These are phyloP conservation scores for Nomada goodeniana DNA, from an alignment of 2,888 invertebrate genomes.

Conservation along the genomic window DNA sequence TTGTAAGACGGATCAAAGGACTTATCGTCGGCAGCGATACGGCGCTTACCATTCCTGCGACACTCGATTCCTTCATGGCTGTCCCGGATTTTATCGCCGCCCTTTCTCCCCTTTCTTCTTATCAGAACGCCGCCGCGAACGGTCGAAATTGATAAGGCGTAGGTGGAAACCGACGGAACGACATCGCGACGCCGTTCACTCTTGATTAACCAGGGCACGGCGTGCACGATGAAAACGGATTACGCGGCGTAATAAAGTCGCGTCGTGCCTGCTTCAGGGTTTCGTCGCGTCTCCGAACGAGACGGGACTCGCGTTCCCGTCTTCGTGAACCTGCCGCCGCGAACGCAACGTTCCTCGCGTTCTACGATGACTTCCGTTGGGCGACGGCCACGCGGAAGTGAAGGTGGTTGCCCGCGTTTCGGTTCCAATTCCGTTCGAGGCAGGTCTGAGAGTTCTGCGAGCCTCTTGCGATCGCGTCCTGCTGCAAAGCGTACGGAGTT, in stretches of 20 bases:
- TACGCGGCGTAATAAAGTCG: conserved; percentile 57
- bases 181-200: conserved; percentile 49
- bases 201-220: conserved; percentile 23
- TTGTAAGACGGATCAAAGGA: conserved; percentile 42
- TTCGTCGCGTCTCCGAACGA: background rate
- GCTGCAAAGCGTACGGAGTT: no score
- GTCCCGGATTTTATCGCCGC: conserved; percentile 62
- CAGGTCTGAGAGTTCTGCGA: conserved; percentile 14
- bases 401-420: conserved; percentile 1
- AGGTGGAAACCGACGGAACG: background rate
- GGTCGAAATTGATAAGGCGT: conserved; percentile 61
- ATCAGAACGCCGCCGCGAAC: conserved; percentile 59
- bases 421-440: conserved; percentile 31
- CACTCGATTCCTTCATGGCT: conserved; percentile 61
- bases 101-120: conserved; percentile 38
- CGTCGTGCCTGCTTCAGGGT: conserved; percentile 19
- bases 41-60: conserved; percentile 31
- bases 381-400: conserved; percentile 32
- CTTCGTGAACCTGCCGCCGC: conserved; percentile 9
- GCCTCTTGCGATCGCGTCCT: background rate
- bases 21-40: conserved; percentile 49
- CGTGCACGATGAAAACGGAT: conserved; percentile 42
- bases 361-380: conserved; percentile 37
- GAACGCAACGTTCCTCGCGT: background rate
- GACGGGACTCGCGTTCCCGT: background rate